phyloP scores from a whole-genome alignment of 2,888 invertebrate genomes.

The Boloria euphrosyne region DNA sequence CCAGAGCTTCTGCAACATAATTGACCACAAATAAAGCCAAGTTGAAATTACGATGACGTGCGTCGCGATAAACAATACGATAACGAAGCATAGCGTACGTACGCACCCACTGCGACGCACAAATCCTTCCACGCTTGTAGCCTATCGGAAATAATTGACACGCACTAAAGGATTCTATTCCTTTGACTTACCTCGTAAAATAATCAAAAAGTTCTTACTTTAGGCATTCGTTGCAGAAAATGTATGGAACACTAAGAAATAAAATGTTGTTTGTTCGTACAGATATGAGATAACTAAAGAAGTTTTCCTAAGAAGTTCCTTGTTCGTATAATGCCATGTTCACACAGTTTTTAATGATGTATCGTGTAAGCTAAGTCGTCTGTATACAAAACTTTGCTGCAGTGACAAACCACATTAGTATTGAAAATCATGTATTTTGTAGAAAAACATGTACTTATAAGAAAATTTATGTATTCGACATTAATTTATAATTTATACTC shows the following conservation, averaged over 20 bases:
- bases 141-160: slow-evolving; percentile 23
- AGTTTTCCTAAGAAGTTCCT: no score
- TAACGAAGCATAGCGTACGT: slow-evolving; percentile 74
- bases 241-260: neutral
- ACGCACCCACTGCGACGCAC: slow-evolving; percentile 61
- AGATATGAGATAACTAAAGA: no score
- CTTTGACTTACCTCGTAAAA: neutral
- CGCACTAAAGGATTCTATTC: slow-evolving; percentile 7
- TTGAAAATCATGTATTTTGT: no score
- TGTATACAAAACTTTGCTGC: no score
- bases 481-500: no score
- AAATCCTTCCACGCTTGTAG: slow-evolving; percentile 53
- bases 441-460: no score
- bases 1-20: slow-evolving; percentile 9
- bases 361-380: no score
- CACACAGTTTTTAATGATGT: no score
- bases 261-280: no score
- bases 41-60: slow-evolving; percentile 27
- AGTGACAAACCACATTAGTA: no score
- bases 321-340: no score
- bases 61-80: slow-evolving; percentile 64
- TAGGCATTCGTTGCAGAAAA: neutral
- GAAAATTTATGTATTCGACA: no score
- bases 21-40: slow-evolving; percentile 17
- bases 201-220: neutral